These are phyloP conservation scores for Trinectes maculatus DNA, from an alignment of 2,113 vertebrate species.

Conservation along the genomic window DNA sequence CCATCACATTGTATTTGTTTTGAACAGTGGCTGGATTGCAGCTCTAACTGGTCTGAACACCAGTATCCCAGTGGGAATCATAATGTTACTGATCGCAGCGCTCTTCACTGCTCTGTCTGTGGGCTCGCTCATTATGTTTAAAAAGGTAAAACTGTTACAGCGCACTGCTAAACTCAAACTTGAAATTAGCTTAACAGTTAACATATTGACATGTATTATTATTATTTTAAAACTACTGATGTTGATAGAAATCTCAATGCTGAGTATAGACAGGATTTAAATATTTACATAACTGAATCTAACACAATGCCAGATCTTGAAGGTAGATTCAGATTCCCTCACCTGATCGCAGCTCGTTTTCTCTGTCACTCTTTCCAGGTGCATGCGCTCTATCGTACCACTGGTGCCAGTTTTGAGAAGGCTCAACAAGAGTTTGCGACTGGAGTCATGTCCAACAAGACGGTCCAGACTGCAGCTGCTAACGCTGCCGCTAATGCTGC, in stretches of 20 bases:
- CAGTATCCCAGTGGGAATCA: slow-evolving; percentile 95
- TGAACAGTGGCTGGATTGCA: slow-evolving; percentile 94
- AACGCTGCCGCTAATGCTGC: slow-evolving; percentile 86
- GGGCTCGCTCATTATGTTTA: slow-evolving; percentile 98
- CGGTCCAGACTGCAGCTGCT: slow-evolving; percentile 95
- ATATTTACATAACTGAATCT: neutral
- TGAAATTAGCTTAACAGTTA: no score
- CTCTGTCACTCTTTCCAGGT: slow-evolving; percentile 80
- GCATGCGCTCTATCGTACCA: slow-evolving; percentile 95
- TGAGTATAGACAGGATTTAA: slow-evolving; percentile 16
- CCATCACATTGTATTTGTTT: slow-evolving; percentile 3
- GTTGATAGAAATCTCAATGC: neutral
- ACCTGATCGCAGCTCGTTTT: neutral
- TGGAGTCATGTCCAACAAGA: slow-evolving; percentile 98
- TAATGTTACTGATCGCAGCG: slow-evolving; percentile 96
- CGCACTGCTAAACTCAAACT: no score
- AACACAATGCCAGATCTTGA: neutral
- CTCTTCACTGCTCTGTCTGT: slow-evolving; percentile 97
- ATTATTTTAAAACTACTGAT: neutral
- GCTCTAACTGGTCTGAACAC: slow-evolving; percentile 94
- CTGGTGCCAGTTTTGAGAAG: slow-evolving; percentile 98
- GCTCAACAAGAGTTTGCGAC: slow-evolving; percentile 98
- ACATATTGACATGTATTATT: no score
- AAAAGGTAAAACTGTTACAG: slow-evolving; percentile 86
- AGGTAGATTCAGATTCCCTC: neutral